Evolutionary conservation across 2,888 invertebrate species (phyloP), one percentile per base, ranked within the genome.

Genomic region (Strigamia maritima): DNA sequence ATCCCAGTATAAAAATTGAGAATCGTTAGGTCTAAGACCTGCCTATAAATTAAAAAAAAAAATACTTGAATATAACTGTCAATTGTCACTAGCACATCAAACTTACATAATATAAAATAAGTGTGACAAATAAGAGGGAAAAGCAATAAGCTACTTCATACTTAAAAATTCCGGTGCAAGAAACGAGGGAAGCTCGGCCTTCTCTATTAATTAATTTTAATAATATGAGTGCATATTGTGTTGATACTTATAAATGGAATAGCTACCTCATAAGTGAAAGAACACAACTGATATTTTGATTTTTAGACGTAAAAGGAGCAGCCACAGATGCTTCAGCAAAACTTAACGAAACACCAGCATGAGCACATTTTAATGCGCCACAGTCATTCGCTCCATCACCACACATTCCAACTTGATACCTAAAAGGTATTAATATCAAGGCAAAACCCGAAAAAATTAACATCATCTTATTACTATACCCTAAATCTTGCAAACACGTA

Each of bases 401-500:
- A 81, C 87, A 87, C 87, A 88, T 87, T 0, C 85, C 86, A 14
- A 87, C 87, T 75, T 84, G 84, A 79, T 92, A 31, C 91, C 92
- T 85, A 38, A n/a, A 38, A 76, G 1, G 3, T 12, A 40, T 10
- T 16, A 76, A 76, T 10, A 3, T 76, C 35, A 38, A n/a, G 10
- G 8, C 40, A 35, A 35, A 40, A n/a, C 19, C 12, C 12, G 28
- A 12, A 40, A 35, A 28, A 26, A 3, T 28, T 35, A 16, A 40
- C 31, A 16, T 76, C n/a, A 65, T 16, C 8, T 65, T 83, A 84
- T 79, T 83, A 85, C n/a, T n/a, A n/a, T n/a, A n/a, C 81, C 83
- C 85, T 60, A 86, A 83, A 78, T 82, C 90, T 87, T 94, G 92
- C 76, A 94, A 86, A 24, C 90, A 89, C 65, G 90, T 88, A 8